phyloP scores from a whole-genome alignment of 2,113 vertebrate genomes.

The Nycticebus coucang region DNA sequence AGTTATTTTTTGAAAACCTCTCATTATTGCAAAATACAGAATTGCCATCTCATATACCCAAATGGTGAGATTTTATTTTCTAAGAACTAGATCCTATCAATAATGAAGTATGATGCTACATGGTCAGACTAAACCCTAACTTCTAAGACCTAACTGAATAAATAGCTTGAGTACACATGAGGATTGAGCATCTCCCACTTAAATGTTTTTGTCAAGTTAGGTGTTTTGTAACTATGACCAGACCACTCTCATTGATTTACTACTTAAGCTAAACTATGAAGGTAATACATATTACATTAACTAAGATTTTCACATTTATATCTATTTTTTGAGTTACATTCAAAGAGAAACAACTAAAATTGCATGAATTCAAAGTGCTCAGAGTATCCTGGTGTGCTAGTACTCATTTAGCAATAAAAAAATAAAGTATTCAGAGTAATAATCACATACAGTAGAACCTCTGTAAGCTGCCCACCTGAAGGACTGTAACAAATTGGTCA shows the following conservation, averaged over 20 bases:
- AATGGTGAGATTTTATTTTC: background rate
- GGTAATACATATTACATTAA: background rate
- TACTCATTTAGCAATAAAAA: too few relatives aligned
- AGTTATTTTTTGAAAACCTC: background rate
- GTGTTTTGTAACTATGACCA: background rate
- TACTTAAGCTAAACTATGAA: background rate
- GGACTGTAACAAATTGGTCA: too few relatives aligned
- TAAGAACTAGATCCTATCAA: background rate
- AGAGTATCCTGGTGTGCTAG: background rate
- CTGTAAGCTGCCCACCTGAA: too few relatives aligned
- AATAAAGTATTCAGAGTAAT: background rate
- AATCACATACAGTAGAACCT: background rate
- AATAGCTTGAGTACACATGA: background rate
- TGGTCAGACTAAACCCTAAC: background rate
- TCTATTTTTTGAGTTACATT: background rate
- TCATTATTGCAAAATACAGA: background rate
- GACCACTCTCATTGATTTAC: background rate
- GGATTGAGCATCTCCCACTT: background rate
- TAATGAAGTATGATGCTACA: background rate
- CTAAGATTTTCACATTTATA: background rate
- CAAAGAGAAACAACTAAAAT: background rate
- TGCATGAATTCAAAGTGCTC: background rate
- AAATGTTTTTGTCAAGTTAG: background rate
- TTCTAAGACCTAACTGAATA: background rate
- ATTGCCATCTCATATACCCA: background rate